Percentiles rank a stretch among this genome's conserved stretches.
Conservation (phyloP, 1,140 invertebrate genomes). For the Campodea augens region DNA sequence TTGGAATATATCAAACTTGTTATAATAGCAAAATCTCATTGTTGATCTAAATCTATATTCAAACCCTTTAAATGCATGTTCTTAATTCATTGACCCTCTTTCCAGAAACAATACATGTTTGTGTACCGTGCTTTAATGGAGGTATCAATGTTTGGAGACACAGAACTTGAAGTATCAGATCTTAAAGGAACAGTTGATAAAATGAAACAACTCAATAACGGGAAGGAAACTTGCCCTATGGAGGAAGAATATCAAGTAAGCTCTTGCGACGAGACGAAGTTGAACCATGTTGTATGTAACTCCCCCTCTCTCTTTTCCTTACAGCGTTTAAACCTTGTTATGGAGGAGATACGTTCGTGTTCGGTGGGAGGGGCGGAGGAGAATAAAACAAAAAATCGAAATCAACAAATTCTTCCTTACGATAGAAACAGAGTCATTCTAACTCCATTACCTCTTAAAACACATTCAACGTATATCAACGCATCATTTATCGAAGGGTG, state of each 20-base stretch:
- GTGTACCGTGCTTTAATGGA: conserved; percentile 88
- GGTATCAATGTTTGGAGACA: conserved; percentile 81
- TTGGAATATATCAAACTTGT: too few relatives aligned
- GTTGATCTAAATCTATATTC: too few relatives aligned
- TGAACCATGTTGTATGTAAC: too few relatives aligned
- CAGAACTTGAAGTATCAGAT: conserved; percentile 53
- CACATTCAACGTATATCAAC: conserved; percentile 91
- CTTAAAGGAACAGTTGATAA: conserved; percentile 48
- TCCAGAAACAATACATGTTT: conserved; percentile 91
- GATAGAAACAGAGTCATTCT: conserved; percentile 76
- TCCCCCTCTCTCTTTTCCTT: conserved; percentile 18
- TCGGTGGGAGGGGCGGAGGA: conserved; percentile 62
- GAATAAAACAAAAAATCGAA: conserved; percentile 70
- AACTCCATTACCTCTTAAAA: conserved; percentile 53
- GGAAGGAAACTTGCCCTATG: conserved; percentile 41
- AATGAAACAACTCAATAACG: conserved; percentile 43
- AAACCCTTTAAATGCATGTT: too few relatives aligned
- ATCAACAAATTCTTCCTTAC: conserved; percentile 62
- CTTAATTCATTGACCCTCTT: too few relatives aligned
- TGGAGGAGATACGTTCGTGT: conserved; percentile 63
- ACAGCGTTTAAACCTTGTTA: conserved; percentile 56
- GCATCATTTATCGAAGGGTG: conserved; percentile 83
- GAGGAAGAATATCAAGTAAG: conserved; percentile 68
- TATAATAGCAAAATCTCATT: too few relatives aligned
- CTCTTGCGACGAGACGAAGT: conserved; percentile 7